Evolutionary conservation across 2,113 vertebrate genomes (phyloP).

Genomic region (Xenus cinereus): DNA sequence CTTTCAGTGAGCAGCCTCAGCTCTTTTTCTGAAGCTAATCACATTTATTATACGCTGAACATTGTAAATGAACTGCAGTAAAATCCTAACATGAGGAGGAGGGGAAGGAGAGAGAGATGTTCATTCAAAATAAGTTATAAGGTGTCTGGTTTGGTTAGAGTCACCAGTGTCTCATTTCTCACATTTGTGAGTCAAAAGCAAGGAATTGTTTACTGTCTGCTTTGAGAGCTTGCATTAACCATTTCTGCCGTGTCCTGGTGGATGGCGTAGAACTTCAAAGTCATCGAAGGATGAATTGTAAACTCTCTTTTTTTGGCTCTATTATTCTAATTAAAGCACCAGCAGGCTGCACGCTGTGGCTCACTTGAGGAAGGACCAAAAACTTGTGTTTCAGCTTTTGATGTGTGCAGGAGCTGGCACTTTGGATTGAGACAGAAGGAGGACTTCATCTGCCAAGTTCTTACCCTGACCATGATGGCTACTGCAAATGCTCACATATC

Average conservation of each 20-base stretch:
- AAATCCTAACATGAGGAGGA: neutral
- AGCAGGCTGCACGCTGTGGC: neutral
- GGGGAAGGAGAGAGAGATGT: neutral
- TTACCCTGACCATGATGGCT: neutral
- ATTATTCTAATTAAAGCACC: neutral
- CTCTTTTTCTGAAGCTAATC: neutral
- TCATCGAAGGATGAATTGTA: neutral
- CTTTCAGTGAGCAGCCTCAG: neutral
- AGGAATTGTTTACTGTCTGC: neutral
- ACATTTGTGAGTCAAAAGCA: neutral
- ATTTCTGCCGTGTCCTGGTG: neutral
- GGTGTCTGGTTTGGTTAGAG: neutral
- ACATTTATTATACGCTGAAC: neutral
- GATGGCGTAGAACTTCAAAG: neutral
- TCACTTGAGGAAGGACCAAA: neutral
- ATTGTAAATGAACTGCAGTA: neutral
- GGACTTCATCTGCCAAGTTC: neutral
- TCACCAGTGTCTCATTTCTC: neutral
- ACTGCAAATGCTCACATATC: fast-evolving
- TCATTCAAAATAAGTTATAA: neutral
- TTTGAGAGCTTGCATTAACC: neutral
- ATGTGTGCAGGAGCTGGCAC: neutral
- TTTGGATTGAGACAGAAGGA: neutral
- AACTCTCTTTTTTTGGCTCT: neutral
- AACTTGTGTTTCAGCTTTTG: neutral